Evolutionary conservation across 2,797 vertebrate species (phyloP).

Genomic region (Neosilurus hyrtlii): DNA sequence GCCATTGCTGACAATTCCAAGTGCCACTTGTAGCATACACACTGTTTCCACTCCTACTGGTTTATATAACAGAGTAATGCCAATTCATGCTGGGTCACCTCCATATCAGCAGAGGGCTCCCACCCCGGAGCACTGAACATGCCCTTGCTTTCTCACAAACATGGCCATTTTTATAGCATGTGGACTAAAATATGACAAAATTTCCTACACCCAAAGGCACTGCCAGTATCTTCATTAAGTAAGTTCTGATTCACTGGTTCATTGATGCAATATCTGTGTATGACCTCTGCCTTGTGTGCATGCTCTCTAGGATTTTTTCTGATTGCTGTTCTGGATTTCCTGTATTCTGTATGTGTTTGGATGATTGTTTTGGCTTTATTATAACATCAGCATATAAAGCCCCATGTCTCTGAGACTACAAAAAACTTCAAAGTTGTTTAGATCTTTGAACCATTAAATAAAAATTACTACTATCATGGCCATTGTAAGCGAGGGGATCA

Average conservation of each 20-base stretch:
- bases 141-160: too few species aligned
- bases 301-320: neutral
- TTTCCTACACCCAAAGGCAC: too few species aligned
- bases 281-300: neutral
- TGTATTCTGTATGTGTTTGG: neutral
- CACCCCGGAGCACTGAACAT: neutral
- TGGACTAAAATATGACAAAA: neutral
- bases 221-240: neutral
- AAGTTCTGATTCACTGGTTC: neutral
- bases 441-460: neutral
- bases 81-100: neutral
- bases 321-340: neutral
- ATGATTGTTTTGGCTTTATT: neutral
- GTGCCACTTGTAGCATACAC: neutral
- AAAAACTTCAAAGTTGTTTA: neutral
- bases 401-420: neutral
- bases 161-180: neutral
- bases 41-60: neutral
- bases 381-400: neutral
- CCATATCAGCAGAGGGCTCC: neutral
- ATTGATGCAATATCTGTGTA: neutral
- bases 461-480: neutral
- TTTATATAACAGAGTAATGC: neutral
- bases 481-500: too few species aligned
- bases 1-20: neutral